phyloP scores from a whole-genome alignment of 2,113 vertebrate genomes.

The Myodes glareolus region DNA sequence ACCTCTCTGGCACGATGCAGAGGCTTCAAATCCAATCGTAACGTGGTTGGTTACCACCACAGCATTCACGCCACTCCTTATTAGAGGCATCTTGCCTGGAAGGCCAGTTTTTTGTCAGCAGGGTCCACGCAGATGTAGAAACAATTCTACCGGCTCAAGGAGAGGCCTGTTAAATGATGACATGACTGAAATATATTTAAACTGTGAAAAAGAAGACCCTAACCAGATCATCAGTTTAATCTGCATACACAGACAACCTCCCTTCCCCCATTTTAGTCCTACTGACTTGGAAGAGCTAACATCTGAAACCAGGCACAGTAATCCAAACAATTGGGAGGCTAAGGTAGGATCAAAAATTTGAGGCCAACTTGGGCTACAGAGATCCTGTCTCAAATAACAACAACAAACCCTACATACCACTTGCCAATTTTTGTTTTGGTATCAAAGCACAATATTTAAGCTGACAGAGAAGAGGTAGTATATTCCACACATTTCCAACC shows the following conservation, averaged over 20 bases:
- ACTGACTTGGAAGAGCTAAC: background rate
- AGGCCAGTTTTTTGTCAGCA: background rate
- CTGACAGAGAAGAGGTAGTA: background rate
- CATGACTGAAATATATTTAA: background rate
- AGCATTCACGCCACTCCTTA: background rate
- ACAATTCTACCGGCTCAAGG: background rate
- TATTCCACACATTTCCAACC: background rate
- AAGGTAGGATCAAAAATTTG: background rate
- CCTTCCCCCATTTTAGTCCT: background rate
- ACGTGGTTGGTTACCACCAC: background rate
- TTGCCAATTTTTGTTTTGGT: background rate
- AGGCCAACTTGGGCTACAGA: background rate
- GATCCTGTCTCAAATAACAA: background rate
- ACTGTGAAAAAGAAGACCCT: background rate
- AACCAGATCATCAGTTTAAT: background rate
- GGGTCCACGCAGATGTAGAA: background rate
- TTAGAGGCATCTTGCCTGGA: background rate
- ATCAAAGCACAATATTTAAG: background rate
- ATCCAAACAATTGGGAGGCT: background rate
- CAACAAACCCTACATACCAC: background rate
- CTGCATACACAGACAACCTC: background rate
- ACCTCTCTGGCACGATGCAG: background rate
- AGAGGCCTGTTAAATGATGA: background rate
- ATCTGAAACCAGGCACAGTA: background rate
- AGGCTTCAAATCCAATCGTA: background rate